Percentiles rank a stretch among this genome's conserved stretches.
These are phyloP conservation scores for Drosophila pruinosa DNA, from an alignment of 1,140 invertebrate species.

Conservation along the genomic window DNA sequence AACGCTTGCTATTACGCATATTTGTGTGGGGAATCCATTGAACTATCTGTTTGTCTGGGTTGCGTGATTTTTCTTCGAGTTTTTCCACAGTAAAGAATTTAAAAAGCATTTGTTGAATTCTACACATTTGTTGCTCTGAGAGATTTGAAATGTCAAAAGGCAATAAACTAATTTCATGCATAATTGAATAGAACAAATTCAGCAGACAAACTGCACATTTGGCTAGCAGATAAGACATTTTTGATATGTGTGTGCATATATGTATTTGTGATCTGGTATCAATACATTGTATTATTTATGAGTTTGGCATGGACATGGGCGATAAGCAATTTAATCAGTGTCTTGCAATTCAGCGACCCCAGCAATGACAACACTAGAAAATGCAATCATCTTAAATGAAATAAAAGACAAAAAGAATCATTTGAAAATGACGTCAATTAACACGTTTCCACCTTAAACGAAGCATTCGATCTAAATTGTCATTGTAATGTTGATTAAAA, in stretches of 20 bases:
- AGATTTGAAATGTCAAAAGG: slow-evolving; percentile 66
- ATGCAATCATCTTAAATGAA: slow-evolving; percentile 17
- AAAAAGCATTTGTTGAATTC: slow-evolving; percentile 3
- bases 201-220: slow-evolving; percentile 48
- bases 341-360: slow-evolving; percentile 36
- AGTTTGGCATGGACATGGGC: slow-evolving; percentile 23
- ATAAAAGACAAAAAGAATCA: slow-evolving; percentile 7
- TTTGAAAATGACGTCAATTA: slow-evolving; percentile 51
- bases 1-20: not conserved
- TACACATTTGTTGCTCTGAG: slow-evolving; percentile 26
- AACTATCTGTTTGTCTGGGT: slow-evolving; percentile 13
- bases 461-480: slow-evolving; percentile 49
- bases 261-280: too few species aligned
- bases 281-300: slow-evolving; percentile 69
- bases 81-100: not conserved
- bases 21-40: slow-evolving; percentile 16
- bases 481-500: slow-evolving; percentile 48
- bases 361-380: slow-evolving; percentile 46
- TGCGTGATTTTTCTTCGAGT: not conserved
- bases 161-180: slow-evolving; percentile 74
- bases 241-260: not conserved
- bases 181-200: slow-evolving; percentile 79
- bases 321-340: slow-evolving; percentile 38
- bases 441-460: slow-evolving; percentile 65
- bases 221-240: slow-evolving; percentile 51